These are phyloP conservation scores for Mesochorus sp. DNA, from an alignment of 2,888 invertebrate genomes.

Conservation along the genomic window DNA sequence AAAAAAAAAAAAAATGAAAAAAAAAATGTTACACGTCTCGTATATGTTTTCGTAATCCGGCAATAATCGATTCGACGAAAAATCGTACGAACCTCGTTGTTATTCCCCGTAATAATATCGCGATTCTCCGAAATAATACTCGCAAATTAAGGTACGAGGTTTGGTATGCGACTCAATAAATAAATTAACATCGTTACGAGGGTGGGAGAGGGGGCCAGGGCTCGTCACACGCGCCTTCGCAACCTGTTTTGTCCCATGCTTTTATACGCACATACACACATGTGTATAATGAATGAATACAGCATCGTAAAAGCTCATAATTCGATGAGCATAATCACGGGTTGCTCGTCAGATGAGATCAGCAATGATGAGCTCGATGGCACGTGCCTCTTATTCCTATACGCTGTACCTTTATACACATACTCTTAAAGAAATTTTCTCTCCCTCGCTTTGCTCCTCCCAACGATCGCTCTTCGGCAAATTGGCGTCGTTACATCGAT, in stretches of 20 bases:
- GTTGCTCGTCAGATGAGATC: slow-evolving; percentile 36
- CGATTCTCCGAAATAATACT: neutral
- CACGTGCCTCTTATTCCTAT: slow-evolving; percentile 41
- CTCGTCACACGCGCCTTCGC: neutral
- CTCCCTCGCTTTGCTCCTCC: neutral
- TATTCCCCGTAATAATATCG: neutral
- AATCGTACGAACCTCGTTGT: neutral
- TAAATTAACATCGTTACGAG: slow-evolving; percentile 43
- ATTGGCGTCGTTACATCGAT: slow-evolving; percentile 57
- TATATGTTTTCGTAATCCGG: neutral
- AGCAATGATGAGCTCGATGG: slow-evolving; percentile 21
- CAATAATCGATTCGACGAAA: neutral
- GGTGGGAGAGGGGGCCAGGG: neutral
- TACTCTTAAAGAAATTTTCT: neutral
- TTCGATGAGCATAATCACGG: slow-evolving; percentile 41
- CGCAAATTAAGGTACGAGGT: neutral
- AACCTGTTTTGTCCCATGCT: slow-evolving; percentile 46
- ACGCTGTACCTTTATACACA: neutral
- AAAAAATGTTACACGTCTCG: neutral
- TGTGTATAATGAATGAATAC: slow-evolving; percentile 35
- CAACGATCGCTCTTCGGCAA: slow-evolving; percentile 55
- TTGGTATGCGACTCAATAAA: slow-evolving; percentile 17
- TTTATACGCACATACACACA: neutral
- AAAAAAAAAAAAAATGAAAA: no score
- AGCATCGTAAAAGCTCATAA: slow-evolving; percentile 51